These are phyloP conservation scores for Crenuchus spilurus DNA, from an alignment of 2,797 vertebrate genomes.

Conservation along the genomic window DNA sequence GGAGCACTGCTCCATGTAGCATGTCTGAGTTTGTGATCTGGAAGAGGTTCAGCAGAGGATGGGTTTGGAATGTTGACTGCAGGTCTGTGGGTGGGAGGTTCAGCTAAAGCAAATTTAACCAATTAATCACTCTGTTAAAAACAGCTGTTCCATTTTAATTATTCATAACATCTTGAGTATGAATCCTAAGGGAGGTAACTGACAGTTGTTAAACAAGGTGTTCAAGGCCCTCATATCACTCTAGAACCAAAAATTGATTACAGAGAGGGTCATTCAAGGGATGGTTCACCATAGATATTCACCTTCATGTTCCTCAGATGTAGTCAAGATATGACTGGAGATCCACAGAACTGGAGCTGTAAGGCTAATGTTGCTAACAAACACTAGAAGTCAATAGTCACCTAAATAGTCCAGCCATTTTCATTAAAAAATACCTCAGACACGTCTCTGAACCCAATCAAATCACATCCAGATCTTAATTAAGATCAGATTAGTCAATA, in stretches of 20 bases:
- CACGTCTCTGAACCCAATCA: too few species aligned
- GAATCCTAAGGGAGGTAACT: not conserved
- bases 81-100: slow-evolving; percentile 2
- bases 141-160: slow-evolving; percentile 39
- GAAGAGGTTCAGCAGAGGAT: slow-evolving; percentile 19
- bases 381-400: too few species aligned
- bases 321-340: too few species aligned
- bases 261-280: not conserved
- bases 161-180: slow-evolving; percentile 29
- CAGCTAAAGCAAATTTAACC: slow-evolving; percentile 37
- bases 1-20: not conserved
- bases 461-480: too few species aligned
- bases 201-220: not conserved
- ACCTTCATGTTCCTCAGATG: too few species aligned
- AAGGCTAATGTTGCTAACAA: too few species aligned
- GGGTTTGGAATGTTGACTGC: slow-evolving; percentile 12
- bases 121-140: slow-evolving; percentile 39
- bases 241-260: not conserved
- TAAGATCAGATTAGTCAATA: too few species aligned
- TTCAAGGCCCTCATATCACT: not conserved
- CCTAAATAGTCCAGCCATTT: too few species aligned
- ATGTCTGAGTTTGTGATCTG: not conserved
- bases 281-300: too few species aligned
- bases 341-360: too few species aligned
- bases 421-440: too few species aligned